Percentiles rank a stretch among this genome's conserved stretches.
Evolutionary conservation across 2,797 vertebrate genomes (phyloP).

Genomic region (Sebastes steindachneri): DNA sequence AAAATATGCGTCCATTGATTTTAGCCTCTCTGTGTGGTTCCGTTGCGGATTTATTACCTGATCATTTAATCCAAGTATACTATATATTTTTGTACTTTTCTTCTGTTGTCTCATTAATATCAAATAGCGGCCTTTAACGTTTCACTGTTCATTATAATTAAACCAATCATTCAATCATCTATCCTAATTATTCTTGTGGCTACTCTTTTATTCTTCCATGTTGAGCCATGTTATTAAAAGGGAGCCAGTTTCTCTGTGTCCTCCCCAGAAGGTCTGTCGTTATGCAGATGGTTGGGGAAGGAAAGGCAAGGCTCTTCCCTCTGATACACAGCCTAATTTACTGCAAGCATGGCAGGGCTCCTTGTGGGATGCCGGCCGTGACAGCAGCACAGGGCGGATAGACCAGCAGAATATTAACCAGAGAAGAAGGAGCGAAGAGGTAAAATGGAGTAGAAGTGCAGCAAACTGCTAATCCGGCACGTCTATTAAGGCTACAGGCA

Average conservation of each 20-base stretch:
- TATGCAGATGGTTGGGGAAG: slow-evolving; percentile 26
- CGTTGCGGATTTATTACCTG: background rate
- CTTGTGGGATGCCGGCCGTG: slow-evolving; percentile 39
- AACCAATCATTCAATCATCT: background rate
- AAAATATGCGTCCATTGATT: background rate
- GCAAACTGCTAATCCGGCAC: slow-evolving; percentile 31
- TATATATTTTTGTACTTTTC: background rate
- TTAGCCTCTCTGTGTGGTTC: background rate
- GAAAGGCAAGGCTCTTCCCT: slow-evolving; percentile 16
- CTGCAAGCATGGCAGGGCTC: slow-evolving; percentile 27
- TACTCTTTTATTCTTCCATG: background rate
- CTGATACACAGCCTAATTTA: slow-evolving; percentile 60
- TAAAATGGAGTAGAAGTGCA: slow-evolving; percentile 12
- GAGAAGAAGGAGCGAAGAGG: background rate
- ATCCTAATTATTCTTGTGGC: background rate
- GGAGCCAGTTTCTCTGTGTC: background rate
- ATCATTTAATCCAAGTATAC: background rate
- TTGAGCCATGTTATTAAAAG: background rate
- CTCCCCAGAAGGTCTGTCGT: slow-evolving; percentile 20
- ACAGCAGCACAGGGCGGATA: slow-evolving; percentile 36
- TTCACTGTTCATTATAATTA: background rate
- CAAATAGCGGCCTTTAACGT: background rate
- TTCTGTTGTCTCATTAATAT: background rate
- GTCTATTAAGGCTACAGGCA: slow-evolving; percentile 42
- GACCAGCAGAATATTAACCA: slow-evolving; percentile 56